Evolutionary conservation across 2,888 invertebrate species (phyloP).

Genomic region (Alitta virens): DNA sequence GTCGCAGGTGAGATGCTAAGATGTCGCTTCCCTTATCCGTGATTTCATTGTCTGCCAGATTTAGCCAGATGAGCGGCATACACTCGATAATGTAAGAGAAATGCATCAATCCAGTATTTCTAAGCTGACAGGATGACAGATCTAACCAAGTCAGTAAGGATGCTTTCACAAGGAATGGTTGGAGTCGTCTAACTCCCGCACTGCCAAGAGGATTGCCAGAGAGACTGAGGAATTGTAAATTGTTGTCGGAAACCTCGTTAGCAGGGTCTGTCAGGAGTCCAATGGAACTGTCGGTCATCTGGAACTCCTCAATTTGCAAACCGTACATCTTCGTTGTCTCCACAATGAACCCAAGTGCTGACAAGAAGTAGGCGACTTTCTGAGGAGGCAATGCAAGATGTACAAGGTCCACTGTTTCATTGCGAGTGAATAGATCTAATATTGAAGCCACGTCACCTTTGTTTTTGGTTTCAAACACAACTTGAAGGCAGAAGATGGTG

Average conservation of each 20-base stretch:
- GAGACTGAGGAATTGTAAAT: conserved; percentile 29
- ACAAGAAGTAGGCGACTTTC: conserved; percentile 21
- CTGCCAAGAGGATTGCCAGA: conserved; percentile 26
- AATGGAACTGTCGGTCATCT: conserved; percentile 15
- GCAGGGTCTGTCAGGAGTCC: conserved; percentile 26
- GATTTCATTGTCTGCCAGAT: conserved; percentile 24
- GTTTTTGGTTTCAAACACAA: conserved; percentile 26
- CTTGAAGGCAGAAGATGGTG: conserved; percentile 25
- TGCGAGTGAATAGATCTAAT: conserved; percentile 26
- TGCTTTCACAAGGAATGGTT: conserved; percentile 29
- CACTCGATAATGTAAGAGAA: conserved; percentile 27
- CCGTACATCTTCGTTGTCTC: conserved; percentile 24
- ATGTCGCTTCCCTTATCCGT: conserved; percentile 19
- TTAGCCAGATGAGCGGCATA: conserved; percentile 25
- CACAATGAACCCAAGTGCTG: conserved; percentile 27
- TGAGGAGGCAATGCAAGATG: neutral
- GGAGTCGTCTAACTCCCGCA: conserved; percentile 19
- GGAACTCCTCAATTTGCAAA: conserved; percentile 24
- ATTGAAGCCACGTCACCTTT: conserved; percentile 11
- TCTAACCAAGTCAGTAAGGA: conserved; percentile 28
- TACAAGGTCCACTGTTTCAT: conserved; percentile 25
- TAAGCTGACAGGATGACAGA: conserved; percentile 23
- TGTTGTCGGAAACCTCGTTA: conserved; percentile 29
- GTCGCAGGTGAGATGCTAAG: conserved; percentile 21
- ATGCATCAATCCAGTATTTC: conserved; percentile 17